Evolutionary conservation across 1,140 invertebrate genomes (phyloP), one percentile per base, ranked within the genome.

Genomic region (Anastatus disparis): DNA sequence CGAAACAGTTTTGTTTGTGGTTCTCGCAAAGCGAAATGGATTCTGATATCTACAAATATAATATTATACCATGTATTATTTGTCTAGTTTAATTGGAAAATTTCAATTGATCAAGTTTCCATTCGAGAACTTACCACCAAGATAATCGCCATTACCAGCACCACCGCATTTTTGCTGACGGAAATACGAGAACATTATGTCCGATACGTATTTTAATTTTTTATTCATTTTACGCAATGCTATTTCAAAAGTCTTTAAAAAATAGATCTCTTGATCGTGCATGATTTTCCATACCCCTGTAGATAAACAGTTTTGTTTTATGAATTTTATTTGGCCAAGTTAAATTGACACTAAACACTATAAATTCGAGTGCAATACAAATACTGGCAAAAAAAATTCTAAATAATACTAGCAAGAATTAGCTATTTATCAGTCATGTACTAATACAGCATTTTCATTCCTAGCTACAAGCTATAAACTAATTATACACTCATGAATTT

Each of bases 151-250:
- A 52, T 85, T 84, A 27, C 77, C 75, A 0, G 78, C 80, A 20
- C 79, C 83, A 8, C 78, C 82, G 68, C 83, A 84, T 40, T 81
- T 81, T 10, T 79, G 76, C 4, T 82, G 78, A 0, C 71, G 74
- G 27, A 86, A 85, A 48, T 83, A 85, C 27, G 82, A 77, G 70
- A 86, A 86, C 79, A 85, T 84, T 27, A 86, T 79, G 52, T 85
- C 83, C 2, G 85, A 84, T 0, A 86, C 79, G 52, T 79, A 81
- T 55, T 74, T 79, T 29, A 86, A 65, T 31, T 82, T 83, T 46
- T 81, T 79, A 50, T 82, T 81, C 80, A 84, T 82, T 46, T 83
- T 82, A 4, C 48, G 77, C 13, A 84, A 70, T 0, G 81, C 82
- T 6, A 84, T 82, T 29, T 84, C 83, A 70, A 84, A 86, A 0